Evolutionary conservation across 2,797 vertebrate genomes (phyloP).

Genomic region (Oreochromis mossambicus): DNA sequence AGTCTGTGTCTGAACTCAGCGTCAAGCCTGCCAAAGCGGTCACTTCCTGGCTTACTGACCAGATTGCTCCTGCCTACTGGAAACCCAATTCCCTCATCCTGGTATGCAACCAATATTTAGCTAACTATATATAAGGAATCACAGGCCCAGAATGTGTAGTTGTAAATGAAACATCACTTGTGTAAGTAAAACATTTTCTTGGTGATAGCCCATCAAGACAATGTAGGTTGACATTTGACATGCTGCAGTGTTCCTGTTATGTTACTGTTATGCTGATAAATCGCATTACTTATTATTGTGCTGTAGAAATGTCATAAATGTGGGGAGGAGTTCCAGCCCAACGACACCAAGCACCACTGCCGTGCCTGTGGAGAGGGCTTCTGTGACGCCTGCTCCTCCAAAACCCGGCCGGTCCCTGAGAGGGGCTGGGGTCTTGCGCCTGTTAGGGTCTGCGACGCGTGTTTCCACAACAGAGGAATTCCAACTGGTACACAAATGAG

Average conservation of each 20-base stretch:
- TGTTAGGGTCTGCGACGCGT: conserved; percentile 91
- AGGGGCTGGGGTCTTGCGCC: conserved; percentile 94
- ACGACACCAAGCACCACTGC: conserved; percentile 96
- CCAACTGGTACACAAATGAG: conserved; percentile 56
- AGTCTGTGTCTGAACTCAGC: conserved; percentile 95
- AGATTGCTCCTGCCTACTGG: conserved; percentile 97
- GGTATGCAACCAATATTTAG: conserved; percentile 47
- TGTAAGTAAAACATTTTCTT: background rate
- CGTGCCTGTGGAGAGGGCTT: conserved; percentile 96
- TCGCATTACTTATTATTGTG: background rate
- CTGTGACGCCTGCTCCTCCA: conserved; percentile 92
- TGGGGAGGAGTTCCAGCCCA: conserved; percentile 85
- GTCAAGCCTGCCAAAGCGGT: conserved; percentile 96
- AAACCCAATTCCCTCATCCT: conserved; percentile 94
- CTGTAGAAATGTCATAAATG: conserved; percentile 87
- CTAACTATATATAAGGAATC: background rate
- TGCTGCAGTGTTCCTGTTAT: background rate
- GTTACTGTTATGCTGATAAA: background rate
- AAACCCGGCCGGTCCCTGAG: conserved; percentile 90
- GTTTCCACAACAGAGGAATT: conserved; percentile 79
- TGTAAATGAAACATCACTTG: background rate
- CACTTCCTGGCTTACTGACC: conserved; percentile 96
- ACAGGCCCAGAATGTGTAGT: background rate
- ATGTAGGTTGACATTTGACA: background rate
- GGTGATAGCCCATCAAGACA: background rate